These are phyloP conservation scores for Desoria tigrina DNA, from an alignment of 2,888 invertebrate genomes.

Conservation along the genomic window DNA sequence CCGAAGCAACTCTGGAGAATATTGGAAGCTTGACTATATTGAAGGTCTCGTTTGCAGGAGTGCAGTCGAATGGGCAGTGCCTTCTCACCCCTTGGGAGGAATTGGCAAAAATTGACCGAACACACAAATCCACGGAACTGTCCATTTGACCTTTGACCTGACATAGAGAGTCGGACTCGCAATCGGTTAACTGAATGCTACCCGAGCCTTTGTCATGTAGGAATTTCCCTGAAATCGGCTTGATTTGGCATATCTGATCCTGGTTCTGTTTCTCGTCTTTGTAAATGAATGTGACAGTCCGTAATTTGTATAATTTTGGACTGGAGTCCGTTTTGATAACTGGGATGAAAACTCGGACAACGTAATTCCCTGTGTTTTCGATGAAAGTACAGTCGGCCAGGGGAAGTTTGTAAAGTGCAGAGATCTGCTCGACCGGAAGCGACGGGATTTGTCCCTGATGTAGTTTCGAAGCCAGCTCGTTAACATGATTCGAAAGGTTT, in stretches of 20 bases:
- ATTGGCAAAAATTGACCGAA: constrained; percentile 35
- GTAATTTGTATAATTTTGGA: constrained; percentile 33
- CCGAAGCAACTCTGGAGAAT: constrained; percentile 23
- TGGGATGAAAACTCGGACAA: constrained; percentile 43
- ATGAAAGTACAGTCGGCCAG: constrained; percentile 46
- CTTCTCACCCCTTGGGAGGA: constrained; percentile 31
- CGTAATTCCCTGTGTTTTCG: constrained; percentile 36
- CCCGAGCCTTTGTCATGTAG: constrained; percentile 33
- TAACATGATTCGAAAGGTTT: constrained; percentile 39
- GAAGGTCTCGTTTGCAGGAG: constrained; percentile 27
- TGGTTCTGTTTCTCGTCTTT: constrained; percentile 26
- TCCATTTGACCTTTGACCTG: constrained; percentile 27
- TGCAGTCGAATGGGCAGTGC: constrained; percentile 41
- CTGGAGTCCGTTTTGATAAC: constrained; percentile 21
- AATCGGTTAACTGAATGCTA: constrained; percentile 31
- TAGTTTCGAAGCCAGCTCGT: constrained; percentile 22
- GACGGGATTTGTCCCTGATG: constrained; percentile 21
- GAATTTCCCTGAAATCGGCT: constrained; percentile 25
- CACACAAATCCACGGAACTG: constrained; percentile 37
- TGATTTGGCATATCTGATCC: constrained; percentile 38
- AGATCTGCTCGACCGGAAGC: constrained; percentile 30
- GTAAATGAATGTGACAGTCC: constrained; percentile 43
- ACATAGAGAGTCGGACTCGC: constrained; percentile 36
- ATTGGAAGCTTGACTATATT: constrained; percentile 31
- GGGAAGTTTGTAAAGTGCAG: constrained; percentile 39